Evolutionary conservation across 1,140 invertebrate genomes (phyloP), one percentile per base, ranked within the genome.

Genomic region (Microplitis demolitor): DNA sequence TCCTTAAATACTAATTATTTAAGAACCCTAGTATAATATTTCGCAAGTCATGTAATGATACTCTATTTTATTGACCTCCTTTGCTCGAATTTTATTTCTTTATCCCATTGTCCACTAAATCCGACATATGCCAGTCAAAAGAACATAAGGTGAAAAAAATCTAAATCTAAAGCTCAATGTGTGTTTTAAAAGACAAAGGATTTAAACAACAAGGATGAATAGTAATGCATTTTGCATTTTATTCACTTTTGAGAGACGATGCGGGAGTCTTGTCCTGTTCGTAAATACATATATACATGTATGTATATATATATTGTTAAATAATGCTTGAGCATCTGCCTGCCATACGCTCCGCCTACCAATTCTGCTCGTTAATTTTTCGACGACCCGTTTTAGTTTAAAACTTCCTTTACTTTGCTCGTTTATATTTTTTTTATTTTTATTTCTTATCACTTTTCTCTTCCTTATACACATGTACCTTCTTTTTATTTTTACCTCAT

Each of bases 291-390:
- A 31, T 53, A 54, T 68, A 13, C 34, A 39, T 63, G 60, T 9
- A 37, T n/a, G 9, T 37, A n/a, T 66, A 39, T 51, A 9, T 66
- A 51, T 61, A 13, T 61, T 33, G 58, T 31, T 61, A 39, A 16
- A 51, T 16, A 33, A 37, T 24, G 24, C 37, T 4, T 72, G 76
- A 81, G 77, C 82, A 84, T 84, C 82, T 84, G 82, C 76, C 73
- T 71, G 72, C 79, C 80, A 81, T 78, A 77, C 77, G 74, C 74
- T 74, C 77, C 73, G 79, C 76, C 78, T 77, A 79, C 79, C 78
- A 84, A 82, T 84, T 84, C 78, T 72, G 72, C 80, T 81, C 72
- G 80, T 83, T 84, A 79, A 82, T 81, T 77, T 74, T 76, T 76
- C 76, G 74, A 77, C 77, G 76, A 77, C 69, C 45, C 37, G 16